A percentile compares a stretch with the other conserved stretches of the same genome.
phyloP scores from a whole-genome alignment of 2,888 invertebrate genomes.

The Netelia inedita region DNA sequence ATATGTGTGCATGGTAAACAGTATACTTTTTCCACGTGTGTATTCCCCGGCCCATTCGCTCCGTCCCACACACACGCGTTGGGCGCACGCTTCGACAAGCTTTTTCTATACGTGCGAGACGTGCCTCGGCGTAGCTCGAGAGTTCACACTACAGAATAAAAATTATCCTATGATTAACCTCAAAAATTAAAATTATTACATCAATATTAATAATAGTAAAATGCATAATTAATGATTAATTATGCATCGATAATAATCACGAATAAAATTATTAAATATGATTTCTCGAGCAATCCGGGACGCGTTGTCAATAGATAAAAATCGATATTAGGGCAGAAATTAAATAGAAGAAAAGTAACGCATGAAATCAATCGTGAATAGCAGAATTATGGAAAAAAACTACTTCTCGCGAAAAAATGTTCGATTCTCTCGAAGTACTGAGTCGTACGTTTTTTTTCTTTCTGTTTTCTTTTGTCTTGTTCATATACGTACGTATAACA shows the following conservation, averaged over 20 bases:
- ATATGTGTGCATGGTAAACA: background rate
- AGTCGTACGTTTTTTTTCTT: background rate
- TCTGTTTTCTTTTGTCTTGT: background rate
- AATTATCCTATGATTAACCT: too few relatives aligned
- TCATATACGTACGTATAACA: background rate
- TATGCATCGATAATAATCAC: too few relatives aligned
- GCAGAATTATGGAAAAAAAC: background rate
- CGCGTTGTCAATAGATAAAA: background rate
- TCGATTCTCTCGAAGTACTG: background rate
- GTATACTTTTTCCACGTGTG: background rate
- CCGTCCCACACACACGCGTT: background rate
- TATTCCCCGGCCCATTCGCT: background rate
- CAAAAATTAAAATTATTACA: too few relatives aligned
- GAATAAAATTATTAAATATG: background rate
- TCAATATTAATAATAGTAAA: too few relatives aligned
- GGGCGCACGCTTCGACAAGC: background rate
- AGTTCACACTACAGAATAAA: background rate
- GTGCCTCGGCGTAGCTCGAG: background rate
- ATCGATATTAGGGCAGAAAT: background rate
- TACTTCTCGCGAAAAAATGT: background rate
- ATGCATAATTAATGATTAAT: too few relatives aligned
- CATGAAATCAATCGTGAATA: background rate
- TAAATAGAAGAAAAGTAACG: background rate
- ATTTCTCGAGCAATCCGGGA: background rate
- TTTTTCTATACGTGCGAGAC: conserved; percentile 3